Evolutionary conservation across 2,888 invertebrate genomes (phyloP).

Genomic region (Dynastes tityus): DNA sequence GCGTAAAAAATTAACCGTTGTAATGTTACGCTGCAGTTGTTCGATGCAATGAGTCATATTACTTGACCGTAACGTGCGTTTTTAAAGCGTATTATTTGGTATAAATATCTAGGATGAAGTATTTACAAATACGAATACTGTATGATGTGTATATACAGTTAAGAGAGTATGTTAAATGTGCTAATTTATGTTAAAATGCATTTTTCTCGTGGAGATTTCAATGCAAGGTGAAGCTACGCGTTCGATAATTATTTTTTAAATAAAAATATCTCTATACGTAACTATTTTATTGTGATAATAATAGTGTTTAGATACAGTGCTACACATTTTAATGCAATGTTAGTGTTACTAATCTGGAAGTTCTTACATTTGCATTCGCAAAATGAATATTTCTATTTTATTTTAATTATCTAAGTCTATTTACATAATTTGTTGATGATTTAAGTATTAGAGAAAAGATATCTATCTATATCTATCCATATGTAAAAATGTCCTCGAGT

Average conservation of each 20-base stretch:
- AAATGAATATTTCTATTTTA: too few species aligned
- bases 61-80: slow-evolving; percentile 42
- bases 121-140: slow-evolving; percentile 36
- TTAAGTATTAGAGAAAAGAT: too few species aligned
- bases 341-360: too few species aligned
- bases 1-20: slow-evolving; percentile 31
- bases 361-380: too few species aligned
- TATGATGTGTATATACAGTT: slow-evolving; percentile 22
- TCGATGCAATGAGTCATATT: slow-evolving; percentile 43
- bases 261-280: neutral
- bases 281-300: neutral
- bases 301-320: neutral
- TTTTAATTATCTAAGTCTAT: too few species aligned
- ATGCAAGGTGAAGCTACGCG: slow-evolving; percentile 33
- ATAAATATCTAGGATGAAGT: slow-evolving; percentile 29
- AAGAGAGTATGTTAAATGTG: slow-evolving; percentile 14
- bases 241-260: neutral
- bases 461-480: too few species aligned
- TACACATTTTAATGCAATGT: too few species aligned
- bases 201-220: slow-evolving; percentile 46
- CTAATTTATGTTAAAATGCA: slow-evolving; percentile 26
- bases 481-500: too few species aligned
- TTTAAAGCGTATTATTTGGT: slow-evolving; percentile 19
- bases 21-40: slow-evolving; percentile 45
- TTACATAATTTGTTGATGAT: too few species aligned